A percentile compares a stretch with the other conserved stretches of the same genome.
These are phyloP conservation scores for Bombus waltoni DNA, from an alignment of 1,140 invertebrate genomes.

Conservation along the genomic window DNA sequence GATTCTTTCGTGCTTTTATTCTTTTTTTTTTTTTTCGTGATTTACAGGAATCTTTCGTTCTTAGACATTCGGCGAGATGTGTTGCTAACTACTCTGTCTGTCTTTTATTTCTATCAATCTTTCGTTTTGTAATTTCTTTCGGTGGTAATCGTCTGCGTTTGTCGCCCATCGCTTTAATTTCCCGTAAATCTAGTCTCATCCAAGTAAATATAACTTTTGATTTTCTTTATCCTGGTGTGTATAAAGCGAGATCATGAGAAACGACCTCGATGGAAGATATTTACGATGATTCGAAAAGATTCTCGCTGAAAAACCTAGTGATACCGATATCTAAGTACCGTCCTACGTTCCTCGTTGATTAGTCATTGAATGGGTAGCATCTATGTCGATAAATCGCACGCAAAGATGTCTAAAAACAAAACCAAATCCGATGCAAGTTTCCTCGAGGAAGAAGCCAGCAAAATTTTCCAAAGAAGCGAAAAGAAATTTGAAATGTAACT, in stretches of 20 bases:
- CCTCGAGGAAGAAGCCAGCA: background rate
- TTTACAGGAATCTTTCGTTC: background rate
- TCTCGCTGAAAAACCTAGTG: constrained; percentile 1
- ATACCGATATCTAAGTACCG: constrained; percentile 33
- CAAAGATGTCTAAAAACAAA: constrained; percentile 6
- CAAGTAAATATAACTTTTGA: no score
- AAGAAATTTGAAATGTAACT: background rate
- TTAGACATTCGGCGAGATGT: background rate
- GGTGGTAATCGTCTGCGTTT: no score
- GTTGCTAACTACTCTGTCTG: background rate
- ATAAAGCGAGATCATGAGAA: background rate
- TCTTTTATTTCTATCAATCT: background rate
- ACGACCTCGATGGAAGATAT: background rate
- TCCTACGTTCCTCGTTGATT: constrained; percentile 42
- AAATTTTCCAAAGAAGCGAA: background rate
- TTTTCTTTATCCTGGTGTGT: background rate
- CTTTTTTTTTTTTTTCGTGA: background rate
- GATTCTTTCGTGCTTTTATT: background rate
- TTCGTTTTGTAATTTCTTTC: background rate
- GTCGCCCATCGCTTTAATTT: no score
- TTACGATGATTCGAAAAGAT: background rate
- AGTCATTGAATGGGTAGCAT: background rate
- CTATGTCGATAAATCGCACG: background rate
- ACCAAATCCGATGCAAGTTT: background rate
- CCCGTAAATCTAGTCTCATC: no score